These are phyloP conservation scores for Brotula barbata DNA, from an alignment of 2,797 vertebrate species.

Conservation along the genomic window DNA sequence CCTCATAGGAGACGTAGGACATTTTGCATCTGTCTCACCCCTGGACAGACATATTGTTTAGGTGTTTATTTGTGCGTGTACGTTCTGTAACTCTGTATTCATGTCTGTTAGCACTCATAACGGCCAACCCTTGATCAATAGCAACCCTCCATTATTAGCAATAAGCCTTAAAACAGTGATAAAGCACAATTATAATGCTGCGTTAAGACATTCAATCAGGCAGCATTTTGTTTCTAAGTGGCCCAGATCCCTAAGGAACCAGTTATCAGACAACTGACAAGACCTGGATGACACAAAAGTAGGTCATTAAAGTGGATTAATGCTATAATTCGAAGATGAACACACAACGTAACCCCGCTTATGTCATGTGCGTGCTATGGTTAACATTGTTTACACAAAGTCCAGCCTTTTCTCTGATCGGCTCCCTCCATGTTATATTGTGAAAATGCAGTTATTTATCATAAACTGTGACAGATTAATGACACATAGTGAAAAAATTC, in stretches of 20 bases:
- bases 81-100: not conserved
- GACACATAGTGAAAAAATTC: no score
- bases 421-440: not conserved
- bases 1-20: constrained; percentile 26
- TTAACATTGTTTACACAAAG: constrained; percentile 46
- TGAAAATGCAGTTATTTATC: not conserved
- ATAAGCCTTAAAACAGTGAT: constrained; percentile 44
- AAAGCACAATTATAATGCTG: constrained; percentile 18
- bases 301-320: constrained; percentile 77
- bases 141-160: constrained; percentile 3
- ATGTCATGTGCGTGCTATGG: constrained; percentile 45
- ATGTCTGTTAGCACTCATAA: constrained; percentile 26
- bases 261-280: constrained; percentile 69
- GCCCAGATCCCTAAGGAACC: constrained; percentile 67
- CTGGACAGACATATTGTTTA: not conserved
- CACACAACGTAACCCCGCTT: constrained; percentile 57
- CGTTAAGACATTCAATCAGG: constrained; percentile 60
- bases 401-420: constrained; percentile 14
- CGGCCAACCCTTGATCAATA: constrained; percentile 4
- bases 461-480: no score
- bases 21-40: not conserved
- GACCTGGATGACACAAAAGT: constrained; percentile 67
- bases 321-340: constrained; percentile 68
- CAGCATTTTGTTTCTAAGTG: constrained; percentile 71
- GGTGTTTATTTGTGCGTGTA: not conserved